phyloP scores from a whole-genome alignment of 2,888 invertebrate genomes.

The Furcula furcula region DNA sequence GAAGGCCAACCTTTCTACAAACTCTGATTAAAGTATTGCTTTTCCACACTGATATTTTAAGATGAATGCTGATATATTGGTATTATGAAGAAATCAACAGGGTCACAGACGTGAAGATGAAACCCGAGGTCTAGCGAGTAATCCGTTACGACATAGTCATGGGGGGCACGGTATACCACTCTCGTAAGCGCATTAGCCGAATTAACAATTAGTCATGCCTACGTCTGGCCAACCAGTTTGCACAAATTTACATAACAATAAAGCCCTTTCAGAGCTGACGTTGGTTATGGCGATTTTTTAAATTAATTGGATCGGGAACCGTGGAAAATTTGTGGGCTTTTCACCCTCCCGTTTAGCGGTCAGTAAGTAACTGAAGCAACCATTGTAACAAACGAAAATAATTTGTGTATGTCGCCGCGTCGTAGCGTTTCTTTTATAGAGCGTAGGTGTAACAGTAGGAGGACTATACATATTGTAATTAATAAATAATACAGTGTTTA shows the following conservation, averaged over 20 bases:
- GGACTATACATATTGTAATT: too few relatives aligned
- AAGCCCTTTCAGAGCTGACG: constrained; percentile 58
- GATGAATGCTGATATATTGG: too few relatives aligned
- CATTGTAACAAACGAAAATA: constrained; percentile 15
- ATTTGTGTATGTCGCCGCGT: too few relatives aligned
- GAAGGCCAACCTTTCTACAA: too few relatives aligned
- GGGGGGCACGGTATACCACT: constrained; percentile 51
- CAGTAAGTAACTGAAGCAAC: constrained; percentile 31
- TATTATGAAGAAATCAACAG: constrained; percentile 5
- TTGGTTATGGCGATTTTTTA: constrained; percentile 73
- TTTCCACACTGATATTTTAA: too few relatives aligned
- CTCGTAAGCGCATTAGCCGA: constrained; percentile 76
- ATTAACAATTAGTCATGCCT: constrained; percentile 81
- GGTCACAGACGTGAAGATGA: constrained; percentile 16
- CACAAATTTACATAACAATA: constrained; percentile 81
- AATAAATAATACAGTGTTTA: too few relatives aligned
- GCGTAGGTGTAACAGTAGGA: too few relatives aligned
- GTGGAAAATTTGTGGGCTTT: constrained; percentile 62
- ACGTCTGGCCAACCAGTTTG: constrained; percentile 74
- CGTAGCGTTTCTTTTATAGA: too few relatives aligned
- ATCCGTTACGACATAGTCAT: constrained; percentile 48
- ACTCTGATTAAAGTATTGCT: too few relatives aligned
- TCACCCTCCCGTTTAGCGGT: constrained; percentile 52
- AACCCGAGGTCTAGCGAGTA: constrained; percentile 34
- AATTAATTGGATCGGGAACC: constrained; percentile 78